A percentile compares a stretch with the other conserved stretches of the same genome.
phyloP scores from a whole-genome alignment of 1,140 invertebrate genomes.

The Zaprionus taronus region DNA sequence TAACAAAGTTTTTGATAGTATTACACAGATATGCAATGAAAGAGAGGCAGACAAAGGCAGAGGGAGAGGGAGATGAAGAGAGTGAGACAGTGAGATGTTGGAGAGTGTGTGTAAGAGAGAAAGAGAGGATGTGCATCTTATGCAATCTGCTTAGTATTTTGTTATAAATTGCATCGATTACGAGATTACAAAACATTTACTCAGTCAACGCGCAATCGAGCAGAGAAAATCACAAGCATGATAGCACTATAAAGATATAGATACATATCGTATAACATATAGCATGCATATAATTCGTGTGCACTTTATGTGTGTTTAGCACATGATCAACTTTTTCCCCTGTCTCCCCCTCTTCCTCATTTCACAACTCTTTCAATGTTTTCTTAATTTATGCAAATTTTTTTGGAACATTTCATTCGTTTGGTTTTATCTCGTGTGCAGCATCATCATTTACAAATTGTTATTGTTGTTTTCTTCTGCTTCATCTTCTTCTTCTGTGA shows the following conservation, averaged over 20 bases:
- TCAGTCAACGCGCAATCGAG: background rate
- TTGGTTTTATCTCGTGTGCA: conserved; percentile 66
- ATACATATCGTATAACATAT: conserved; percentile 4
- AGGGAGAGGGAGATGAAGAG: background rate
- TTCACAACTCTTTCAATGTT: conserved; percentile 15
- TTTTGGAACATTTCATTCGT: conserved; percentile 24
- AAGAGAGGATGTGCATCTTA: conserved; percentile 33
- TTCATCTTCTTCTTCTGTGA: background rate
- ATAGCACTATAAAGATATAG: background rate
- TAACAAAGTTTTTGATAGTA: conserved; percentile 74
- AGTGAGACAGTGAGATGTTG: conserved; percentile 4
- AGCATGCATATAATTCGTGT: background rate
- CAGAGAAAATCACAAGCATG: background rate
- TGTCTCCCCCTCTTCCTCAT: too few species aligned
- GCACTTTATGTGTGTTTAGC: background rate
- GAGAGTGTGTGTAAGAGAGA: background rate
- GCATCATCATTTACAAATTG: conserved; percentile 75
- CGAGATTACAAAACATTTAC: conserved; percentile 48
- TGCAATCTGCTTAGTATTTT: conserved; percentile 73
- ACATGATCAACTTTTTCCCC: background rate
- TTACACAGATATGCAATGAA: conserved; percentile 62
- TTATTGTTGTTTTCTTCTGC: background rate
- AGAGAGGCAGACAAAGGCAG: background rate
- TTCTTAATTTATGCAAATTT: conserved; percentile 76
- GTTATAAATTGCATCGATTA: conserved; percentile 75